Conservation (phyloP, 2,888 invertebrate species). For the Tenthredo livida region DNA sequence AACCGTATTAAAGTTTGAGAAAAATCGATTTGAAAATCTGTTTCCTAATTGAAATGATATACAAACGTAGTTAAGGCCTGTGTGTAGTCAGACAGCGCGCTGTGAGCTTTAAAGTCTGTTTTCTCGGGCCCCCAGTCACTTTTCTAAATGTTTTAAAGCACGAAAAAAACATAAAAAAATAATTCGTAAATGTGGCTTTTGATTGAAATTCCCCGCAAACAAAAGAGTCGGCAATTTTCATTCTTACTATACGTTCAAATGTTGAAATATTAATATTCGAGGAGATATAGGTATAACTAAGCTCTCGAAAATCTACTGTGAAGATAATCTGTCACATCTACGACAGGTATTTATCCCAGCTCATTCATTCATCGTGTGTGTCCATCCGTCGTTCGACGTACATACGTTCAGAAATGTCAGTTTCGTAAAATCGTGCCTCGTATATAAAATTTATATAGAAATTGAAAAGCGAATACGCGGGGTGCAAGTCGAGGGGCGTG, state of each 20-base stretch:
- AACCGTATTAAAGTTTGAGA: not conserved
- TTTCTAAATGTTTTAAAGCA: too few relatives aligned
- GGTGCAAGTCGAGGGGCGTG: not conserved
- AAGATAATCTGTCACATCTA: conserved; percentile 6
- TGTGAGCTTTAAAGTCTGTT: too few relatives aligned
- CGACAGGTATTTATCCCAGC: not conserved
- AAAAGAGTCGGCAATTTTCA: not conserved
- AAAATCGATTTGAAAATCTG: not conserved
- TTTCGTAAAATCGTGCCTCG: not conserved
- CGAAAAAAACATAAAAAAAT: too few relatives aligned
- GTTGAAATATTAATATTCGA: not conserved
- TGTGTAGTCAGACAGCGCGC: not conserved
- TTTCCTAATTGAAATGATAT: too few relatives aligned
- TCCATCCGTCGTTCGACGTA: not conserved
- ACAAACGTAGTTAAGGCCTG: not conserved
- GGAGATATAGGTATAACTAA: not conserved
- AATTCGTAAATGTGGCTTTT: not conserved
- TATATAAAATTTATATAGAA: not conserved
- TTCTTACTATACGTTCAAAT: not conserved
- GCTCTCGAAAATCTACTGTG: not conserved
- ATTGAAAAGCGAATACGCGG: conserved; percentile 25
- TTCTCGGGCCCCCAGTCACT: too few relatives aligned
- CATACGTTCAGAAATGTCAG: not conserved
- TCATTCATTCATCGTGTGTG: conserved; percentile 4
- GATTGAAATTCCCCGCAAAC: not conserved